Conservation (phyloP, 2,888 invertebrate species). For the Oscheius sp. region DNA sequence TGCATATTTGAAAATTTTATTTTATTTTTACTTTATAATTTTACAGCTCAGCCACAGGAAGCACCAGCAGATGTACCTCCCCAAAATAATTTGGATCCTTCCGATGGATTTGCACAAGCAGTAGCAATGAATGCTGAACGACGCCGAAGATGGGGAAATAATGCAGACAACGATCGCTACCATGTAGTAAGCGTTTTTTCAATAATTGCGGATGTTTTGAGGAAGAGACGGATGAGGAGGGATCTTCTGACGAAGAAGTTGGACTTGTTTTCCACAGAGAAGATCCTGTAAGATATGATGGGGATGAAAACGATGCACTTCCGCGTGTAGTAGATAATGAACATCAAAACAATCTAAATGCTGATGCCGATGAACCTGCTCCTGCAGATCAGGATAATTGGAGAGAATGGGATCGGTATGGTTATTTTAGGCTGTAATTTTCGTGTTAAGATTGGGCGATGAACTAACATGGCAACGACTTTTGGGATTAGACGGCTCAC, state of each 20-base stretch:
- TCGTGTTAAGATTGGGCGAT: conserved; percentile 82
- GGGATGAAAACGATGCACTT: conserved; percentile 5
- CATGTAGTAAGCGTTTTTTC: background rate
- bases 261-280: conserved; percentile 1
- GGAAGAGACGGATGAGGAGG: conserved; percentile 16
- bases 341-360: conserved; percentile 23
- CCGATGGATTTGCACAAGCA: background rate
- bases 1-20: background rate
- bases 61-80: background rate
- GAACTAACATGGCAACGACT: conserved; percentile 87
- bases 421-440: background rate
- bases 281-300: background rate
- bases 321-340: background rate
- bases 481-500: conserved; percentile 88
- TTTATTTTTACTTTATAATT: too few species aligned
- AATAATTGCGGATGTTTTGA: background rate
- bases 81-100: conserved; percentile 28
- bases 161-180: conserved; percentile 9
- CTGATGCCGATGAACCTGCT: background rate
- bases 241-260: background rate
- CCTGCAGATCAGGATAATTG: conserved; percentile 62
- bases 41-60: background rate
- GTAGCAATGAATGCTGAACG: background rate
- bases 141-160: background rate
- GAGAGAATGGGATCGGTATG: conserved; percentile 53